Base-by-base conservation (phyloP, 2,113 vertebrate genomes). In the Alligator mississippiensis region DNA sequence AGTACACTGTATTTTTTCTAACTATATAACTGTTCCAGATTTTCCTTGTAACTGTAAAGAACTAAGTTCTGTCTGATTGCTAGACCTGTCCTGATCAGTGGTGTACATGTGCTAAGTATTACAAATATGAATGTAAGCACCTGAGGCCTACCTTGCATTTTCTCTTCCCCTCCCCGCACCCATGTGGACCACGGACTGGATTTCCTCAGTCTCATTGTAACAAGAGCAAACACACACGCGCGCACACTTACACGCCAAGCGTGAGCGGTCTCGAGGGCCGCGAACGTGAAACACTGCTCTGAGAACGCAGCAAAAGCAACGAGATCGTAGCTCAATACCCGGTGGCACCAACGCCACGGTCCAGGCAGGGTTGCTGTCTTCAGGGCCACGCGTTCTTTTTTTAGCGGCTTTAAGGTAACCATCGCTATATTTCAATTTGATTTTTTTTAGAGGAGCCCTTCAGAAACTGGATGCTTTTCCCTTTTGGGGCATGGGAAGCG, bases 1-100 rank as follows among this genome's bases (percentile, higher is more conserved):
- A 11, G 97, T 98, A 96, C 93, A 17, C 82, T 96, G 97, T 97
- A 96, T 95, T 97, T 96, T 96, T 97, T 95, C 95, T 96, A 97
- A 93, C 95, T 96, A 88, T 89, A 80, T 95, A 94, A 91, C 93
- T 88, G 96, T 96, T 94, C 24, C 96, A 89, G 93, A 96, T 87
- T 96, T 96, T 95, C 94, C 78, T 95, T 96, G 96, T 97, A 94
- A 85, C 78, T 82, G 80, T 94, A 77, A 88, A 85, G 90, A 90
- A 74, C 93, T 90, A 77, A 94, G 88, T 93, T 94, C 90, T 95
- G 95, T 96, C 89, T 87, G 93, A 85, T 89, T 60, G 92, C 80
- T 38, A 93, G 95, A 59, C 25, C 5, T 13, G 63, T 94, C 97
- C 94, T 88, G 91, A 78, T 92, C 93, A 83, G 80, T 93, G 87